These are phyloP conservation scores for Hippocampus zosterae DNA, from an alignment of 2,113 vertebrate species.

Conservation along the genomic window DNA sequence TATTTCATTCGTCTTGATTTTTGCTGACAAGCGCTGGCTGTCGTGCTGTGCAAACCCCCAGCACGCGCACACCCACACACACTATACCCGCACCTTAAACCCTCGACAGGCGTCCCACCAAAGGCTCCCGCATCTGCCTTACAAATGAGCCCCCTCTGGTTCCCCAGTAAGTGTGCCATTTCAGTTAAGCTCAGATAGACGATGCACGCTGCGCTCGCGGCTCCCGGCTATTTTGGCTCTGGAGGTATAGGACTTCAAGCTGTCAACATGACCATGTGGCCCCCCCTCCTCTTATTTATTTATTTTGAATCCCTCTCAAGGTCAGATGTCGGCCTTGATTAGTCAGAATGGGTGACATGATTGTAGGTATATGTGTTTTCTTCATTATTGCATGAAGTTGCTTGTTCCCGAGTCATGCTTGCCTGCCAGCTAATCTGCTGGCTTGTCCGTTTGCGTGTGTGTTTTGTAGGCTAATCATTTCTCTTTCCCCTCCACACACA, in stretches of 20 bases:
- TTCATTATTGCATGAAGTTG: conserved; percentile 50
- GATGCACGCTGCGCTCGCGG: conserved; percentile 16
- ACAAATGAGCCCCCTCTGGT: conserved; percentile 65
- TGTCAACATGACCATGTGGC: conserved; percentile 48
- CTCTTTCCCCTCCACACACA: conserved; percentile 11
- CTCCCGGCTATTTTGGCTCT: conserved; percentile 26
- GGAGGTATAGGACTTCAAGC: conserved; percentile 41
- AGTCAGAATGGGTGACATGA: conserved; percentile 40
- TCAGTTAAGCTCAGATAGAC: conserved; percentile 16
- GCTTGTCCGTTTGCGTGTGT: conserved; percentile 40
- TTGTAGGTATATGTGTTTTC: conserved; percentile 42
- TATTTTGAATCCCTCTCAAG: conserved; percentile 15
- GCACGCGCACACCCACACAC: not conserved
- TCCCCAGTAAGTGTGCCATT: conserved; percentile 38
- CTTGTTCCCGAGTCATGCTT: conserved; percentile 42
- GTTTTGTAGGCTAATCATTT: conserved; percentile 32
- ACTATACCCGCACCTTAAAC: conserved; percentile 18
- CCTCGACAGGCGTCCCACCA: conserved; percentile 43
- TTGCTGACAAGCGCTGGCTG: conserved; percentile 69
- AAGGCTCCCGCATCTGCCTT: conserved; percentile 62
- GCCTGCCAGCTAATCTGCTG: conserved; percentile 27
- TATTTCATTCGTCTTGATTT: conserved; percentile 73
- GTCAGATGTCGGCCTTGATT: conserved; percentile 51
- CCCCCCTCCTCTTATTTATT: conserved; percentile 16
- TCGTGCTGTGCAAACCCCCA: conserved; percentile 46